These are phyloP conservation scores for Carpatolechia fugitivella DNA, from an alignment of 2,888 invertebrate species.

Conservation along the genomic window DNA sequence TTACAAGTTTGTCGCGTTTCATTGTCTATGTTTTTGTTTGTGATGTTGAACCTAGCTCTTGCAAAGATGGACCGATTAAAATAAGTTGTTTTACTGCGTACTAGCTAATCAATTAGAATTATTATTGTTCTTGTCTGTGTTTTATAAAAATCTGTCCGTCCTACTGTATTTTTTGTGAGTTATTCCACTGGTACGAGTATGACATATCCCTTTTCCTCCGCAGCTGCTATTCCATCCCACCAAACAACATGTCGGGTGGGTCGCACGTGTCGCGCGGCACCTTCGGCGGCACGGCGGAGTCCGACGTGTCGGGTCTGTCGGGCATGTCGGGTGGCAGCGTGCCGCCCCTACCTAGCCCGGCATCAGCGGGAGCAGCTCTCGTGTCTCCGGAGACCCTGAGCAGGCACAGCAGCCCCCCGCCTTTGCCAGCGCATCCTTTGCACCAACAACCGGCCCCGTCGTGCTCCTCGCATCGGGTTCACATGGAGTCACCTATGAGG, in stretches of 20 bases:
- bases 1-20: too few species aligned
- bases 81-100: too few species aligned
- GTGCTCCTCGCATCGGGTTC: constrained; percentile 75
- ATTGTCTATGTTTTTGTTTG: too few species aligned
- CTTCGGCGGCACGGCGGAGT: constrained; percentile 58
- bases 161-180: too few species aligned
- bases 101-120: too few species aligned
- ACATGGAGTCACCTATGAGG: constrained; percentile 77
- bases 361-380: constrained; percentile 85
- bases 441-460: constrained; percentile 70
- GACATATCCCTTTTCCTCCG: constrained; percentile 18
- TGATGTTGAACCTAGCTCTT: too few species aligned
- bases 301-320: constrained; percentile 62
- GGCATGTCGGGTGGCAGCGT: constrained; percentile 72
- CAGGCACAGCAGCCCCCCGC: constrained; percentile 81
- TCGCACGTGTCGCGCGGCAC: constrained; percentile 78
- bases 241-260: constrained; percentile 82
- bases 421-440: constrained; percentile 77
- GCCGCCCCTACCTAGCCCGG: constrained; percentile 85
- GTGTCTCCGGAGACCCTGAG: constrained; percentile 87
- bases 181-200: too few species aligned
- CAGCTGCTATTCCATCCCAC: constrained; percentile 81
- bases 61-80: too few species aligned
- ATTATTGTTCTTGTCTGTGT: too few species aligned
- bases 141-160: too few species aligned